Percentiles rank a stretch among this genome's conserved stretches.
Conservation (phyloP, 2,113 vertebrate species). For the Pimephales promelas region DNA sequence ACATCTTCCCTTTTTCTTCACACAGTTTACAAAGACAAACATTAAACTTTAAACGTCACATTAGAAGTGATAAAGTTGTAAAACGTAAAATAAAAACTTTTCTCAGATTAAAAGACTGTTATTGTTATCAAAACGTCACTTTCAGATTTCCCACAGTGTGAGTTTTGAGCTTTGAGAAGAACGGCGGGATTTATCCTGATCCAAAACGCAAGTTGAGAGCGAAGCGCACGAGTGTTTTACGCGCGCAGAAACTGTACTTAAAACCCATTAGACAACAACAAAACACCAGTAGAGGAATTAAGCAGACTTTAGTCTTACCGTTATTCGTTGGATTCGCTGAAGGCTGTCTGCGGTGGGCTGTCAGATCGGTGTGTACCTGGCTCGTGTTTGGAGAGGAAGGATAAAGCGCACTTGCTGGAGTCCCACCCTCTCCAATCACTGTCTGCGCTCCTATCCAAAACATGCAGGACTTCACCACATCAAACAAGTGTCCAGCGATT, state of each 20-base stretch:
- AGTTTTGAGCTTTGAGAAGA: background rate
- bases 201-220: conserved; percentile 2
- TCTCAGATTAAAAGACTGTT: background rate
- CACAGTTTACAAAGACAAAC: too few species aligned
- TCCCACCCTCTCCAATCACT: conserved; percentile 51
- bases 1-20: background rate
- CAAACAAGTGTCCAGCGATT: background rate
- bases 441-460: conserved; percentile 63
- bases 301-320: conserved; percentile 66
- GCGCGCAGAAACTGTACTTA: background rate
- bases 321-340: conserved; percentile 5
- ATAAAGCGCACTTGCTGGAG: conserved; percentile 74
- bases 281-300: background rate
- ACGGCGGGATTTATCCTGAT: conserved; percentile 17
- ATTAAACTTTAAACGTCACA: background rate
- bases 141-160: background rate
- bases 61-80: background rate
- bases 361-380: conserved; percentile 68
- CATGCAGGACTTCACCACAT: conserved; percentile 39
- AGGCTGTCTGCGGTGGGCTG: conserved; percentile 58
- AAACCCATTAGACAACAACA: background rate
- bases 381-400: conserved; percentile 76
- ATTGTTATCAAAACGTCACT: background rate
- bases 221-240: background rate
- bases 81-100: background rate